Conservation (phyloP, 1,140 invertebrate genomes). For the Drosophila miranda region DNA sequence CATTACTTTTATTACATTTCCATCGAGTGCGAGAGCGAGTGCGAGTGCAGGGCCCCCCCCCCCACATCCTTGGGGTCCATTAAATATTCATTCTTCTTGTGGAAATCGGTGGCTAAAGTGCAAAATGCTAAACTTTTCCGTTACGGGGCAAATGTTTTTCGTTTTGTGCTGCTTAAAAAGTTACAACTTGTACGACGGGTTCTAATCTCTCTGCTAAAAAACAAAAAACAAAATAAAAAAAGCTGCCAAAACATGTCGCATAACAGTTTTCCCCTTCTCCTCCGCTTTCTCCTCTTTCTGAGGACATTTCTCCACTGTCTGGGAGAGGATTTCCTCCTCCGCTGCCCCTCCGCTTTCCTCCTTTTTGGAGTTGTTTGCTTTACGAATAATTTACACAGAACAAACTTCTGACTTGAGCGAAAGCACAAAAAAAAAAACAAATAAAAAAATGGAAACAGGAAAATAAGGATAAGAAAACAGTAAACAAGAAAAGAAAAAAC, state of each 20-base stretch:
- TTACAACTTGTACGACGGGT: constrained; percentile 73
- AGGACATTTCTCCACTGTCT: neutral
- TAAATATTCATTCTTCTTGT: constrained; percentile 49
- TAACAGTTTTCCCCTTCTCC: constrained; percentile 20
- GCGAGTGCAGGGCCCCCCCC: too few relatives aligned
- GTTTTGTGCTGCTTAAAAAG: constrained; percentile 58
- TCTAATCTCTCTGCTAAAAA: constrained; percentile 54
- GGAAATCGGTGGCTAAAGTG: constrained; percentile 37
- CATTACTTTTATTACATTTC: constrained; percentile 69
- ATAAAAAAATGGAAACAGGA: constrained; percentile 18
- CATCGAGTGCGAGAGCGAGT: constrained; percentile 17
- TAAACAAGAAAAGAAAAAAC: constrained; percentile 4
- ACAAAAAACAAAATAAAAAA: constrained; percentile 14
- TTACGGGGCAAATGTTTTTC: constrained; percentile 42
- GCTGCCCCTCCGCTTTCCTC: neutral
- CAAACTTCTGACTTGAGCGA: constrained; percentile 67
- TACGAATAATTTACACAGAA: constrained; percentile 76
- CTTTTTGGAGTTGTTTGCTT: constrained; percentile 73
- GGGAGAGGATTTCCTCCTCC: too few relatives aligned
- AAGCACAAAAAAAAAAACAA: constrained; percentile 7
- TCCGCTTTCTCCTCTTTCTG: neutral
- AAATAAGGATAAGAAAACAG: constrained; percentile 40
- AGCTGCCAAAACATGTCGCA: constrained; percentile 80
- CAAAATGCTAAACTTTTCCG: constrained; percentile 44
- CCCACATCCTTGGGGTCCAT: constrained; percentile 9